Base-by-base conservation (phyloP, 2,888 invertebrate genomes). In the Nomada ferruginata region DNA sequence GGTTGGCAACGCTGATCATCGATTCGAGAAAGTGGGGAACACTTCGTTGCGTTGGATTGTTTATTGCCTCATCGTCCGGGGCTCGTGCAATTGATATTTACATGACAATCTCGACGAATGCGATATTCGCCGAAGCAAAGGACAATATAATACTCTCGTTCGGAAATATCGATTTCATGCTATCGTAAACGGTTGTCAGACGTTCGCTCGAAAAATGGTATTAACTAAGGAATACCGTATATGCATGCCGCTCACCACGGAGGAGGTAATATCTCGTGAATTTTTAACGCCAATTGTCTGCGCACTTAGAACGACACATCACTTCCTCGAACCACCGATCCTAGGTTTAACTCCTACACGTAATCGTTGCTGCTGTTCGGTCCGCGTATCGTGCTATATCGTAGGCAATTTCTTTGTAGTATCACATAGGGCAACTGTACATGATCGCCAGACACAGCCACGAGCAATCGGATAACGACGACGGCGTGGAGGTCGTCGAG, bases 401-500 rank as follows among this genome's bases (percentile, higher is more conserved):
- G 1, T 29, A 50, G 23, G 15, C 70, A 74, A 74, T 75, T 81
- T 55, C 79, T 88, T 86, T 77, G 95, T 95, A 98, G 98, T 98
- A 98, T 93, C 96, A 96, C 87, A 96, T 98, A 88, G 98, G 98
- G 0, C 98, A 98, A 93, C 95, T 98, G 79, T 98, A 98, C 93
- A 98, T 98, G 98, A 98, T 98, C 91, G 98, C 98, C 2, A 96
- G 98, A 69, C 98, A 98, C 92, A 98, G 98, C 93, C 96, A 97
- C 90, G 98, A 98, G 91, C 98, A 98, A 92, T 98, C 98, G 0
- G 97, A 96, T 85, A 96, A 96, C 82, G 98, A 98, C 0, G 98
- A 98, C 94, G 98, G 98, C 3, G 98, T 98, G 0, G 98, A 98
- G 93, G 98, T 98, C 0, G 95, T 98, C 11, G 97, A 97, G 80